Base-by-base conservation (phyloP, 2,113 vertebrate species). In the Pagrus major region DNA sequence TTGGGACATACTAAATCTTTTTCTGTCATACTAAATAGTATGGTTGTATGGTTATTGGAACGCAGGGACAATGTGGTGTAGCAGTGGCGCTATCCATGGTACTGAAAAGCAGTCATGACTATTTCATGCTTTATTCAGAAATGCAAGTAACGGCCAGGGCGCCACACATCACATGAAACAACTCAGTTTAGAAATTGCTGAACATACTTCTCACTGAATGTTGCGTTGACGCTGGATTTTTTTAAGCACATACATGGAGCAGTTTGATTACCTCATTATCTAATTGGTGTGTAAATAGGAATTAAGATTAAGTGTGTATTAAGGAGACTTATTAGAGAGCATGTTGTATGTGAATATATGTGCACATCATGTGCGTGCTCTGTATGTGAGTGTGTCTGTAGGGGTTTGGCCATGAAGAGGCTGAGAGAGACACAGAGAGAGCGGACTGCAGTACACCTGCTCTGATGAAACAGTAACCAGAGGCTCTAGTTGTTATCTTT, bases 401-500 rank as follows among this genome's bases (percentile, higher is more conserved):
- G 68, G 44, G 60, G 27, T 46, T 27, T 11, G 35, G n/a, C n/a
- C 20, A 75, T 79, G 59, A 76, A 78, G 47, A 60, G 5, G 25
- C 37, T 37, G 44, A 74, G 52, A 71, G 70, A 68, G 70, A 78
- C 56, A 65, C 7, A 64, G 42, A 60, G 46, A 78, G 52, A 78
- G 63, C 0, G 0, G 10, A 81, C 75, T 81, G 44, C 60, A 25
- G 65, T 78, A 58, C 63, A 54, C 69, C 78, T 67, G 69, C 68
- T 63, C 49, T 72, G 44, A 75, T 81, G 68, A 85, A 84, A 88
- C 81, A 73, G 39, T 75, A 81, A 76, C 71, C 89, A 84, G 71
- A 82, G 67, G 77, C 80, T 58, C 44, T 63, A 21, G 5, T 74
- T 23, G 49, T 63, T 89, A 82, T 89, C 82, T 69, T 31, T 52